These are phyloP conservation scores for Scelioninae gen. 1 DNA, from an alignment of 2,888 invertebrate genomes.

Conservation along the genomic window DNA sequence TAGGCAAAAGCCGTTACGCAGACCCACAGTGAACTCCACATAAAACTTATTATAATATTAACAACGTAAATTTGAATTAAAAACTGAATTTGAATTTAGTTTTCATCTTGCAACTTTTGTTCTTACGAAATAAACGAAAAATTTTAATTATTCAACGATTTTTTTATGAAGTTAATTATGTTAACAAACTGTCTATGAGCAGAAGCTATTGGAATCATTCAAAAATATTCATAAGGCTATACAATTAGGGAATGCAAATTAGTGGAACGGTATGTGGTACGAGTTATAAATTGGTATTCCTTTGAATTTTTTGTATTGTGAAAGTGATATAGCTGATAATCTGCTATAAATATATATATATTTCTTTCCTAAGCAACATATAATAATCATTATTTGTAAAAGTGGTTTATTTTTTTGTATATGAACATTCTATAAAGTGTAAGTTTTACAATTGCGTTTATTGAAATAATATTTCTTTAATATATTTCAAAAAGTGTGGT, in stretches of 20 bases:
- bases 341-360: slow-evolving; percentile 19
- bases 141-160: neutral
- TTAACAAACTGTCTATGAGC: neutral
- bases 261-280: slow-evolving; percentile 29
- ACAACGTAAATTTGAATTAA: too few relatives aligned
- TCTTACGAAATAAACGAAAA: too few relatives aligned
- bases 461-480: slow-evolving; percentile 63
- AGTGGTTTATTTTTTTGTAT: slow-evolving; percentile 54
- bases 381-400: slow-evolving; percentile 37
- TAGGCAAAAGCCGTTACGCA: slow-evolving; percentile 17
- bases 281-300: slow-evolving; percentile 21
- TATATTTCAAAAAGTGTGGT: slow-evolving; percentile 46
- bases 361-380: slow-evolving; percentile 21
- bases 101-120: too few relatives aligned
- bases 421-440: slow-evolving; percentile 56
- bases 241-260: slow-evolving; percentile 10
- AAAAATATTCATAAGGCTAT: slow-evolving; percentile 4
- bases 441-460: slow-evolving; percentile 54
- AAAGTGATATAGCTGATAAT: slow-evolving; percentile 18
- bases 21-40: slow-evolving; percentile 15
- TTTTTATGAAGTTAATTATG: neutral
- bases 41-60: neutral
- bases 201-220: neutral
- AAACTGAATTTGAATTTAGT: too few relatives aligned
- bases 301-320: slow-evolving; percentile 13